Evolutionary conservation across 2,888 invertebrate species (phyloP).

Genomic region (Perithous albicinctus): DNA sequence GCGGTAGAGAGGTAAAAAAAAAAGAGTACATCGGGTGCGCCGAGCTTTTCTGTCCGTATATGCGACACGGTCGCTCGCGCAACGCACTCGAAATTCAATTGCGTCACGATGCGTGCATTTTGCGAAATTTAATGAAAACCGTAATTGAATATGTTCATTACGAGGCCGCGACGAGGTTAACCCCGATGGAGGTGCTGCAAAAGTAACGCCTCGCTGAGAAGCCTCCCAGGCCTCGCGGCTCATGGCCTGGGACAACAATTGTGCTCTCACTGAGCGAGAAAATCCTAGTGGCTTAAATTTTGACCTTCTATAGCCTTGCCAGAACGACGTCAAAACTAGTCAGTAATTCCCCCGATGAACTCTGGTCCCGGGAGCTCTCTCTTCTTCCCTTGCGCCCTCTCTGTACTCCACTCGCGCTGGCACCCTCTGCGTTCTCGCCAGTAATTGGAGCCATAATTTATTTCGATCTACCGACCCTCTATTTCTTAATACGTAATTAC

Average conservation of each 20-base stretch:
- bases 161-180: slow-evolving; percentile 49
- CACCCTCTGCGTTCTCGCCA: slow-evolving; percentile 39
- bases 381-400: slow-evolving; percentile 1
- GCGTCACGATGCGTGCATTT: slow-evolving; percentile 57
- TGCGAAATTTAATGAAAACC: slow-evolving; percentile 74
- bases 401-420: slow-evolving; percentile 18
- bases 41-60: not conserved
- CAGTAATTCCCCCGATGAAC: slow-evolving; percentile 45
- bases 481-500: slow-evolving; percentile 75
- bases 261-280: not conserved
- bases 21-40: not conserved
- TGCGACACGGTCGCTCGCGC: not conserved
- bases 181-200: slow-evolving; percentile 37
- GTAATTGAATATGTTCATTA: slow-evolving; percentile 76
- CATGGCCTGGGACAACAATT: slow-evolving; percentile 45
- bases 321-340: slow-evolving; percentile 11
- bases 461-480: slow-evolving; percentile 65
- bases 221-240: slow-evolving; percentile 6
- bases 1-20: slow-evolving; percentile 15
- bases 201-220: slow-evolving; percentile 55
- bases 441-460: slow-evolving; percentile 79
- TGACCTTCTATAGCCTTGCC: slow-evolving; percentile 19
- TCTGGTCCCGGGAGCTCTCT: slow-evolving; percentile 7
- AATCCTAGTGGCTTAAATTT: slow-evolving; percentile 40
- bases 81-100: slow-evolving; percentile 53